These are phyloP conservation scores for Euzophera pinguis DNA, from an alignment of 2,888 invertebrate species.

Conservation along the genomic window DNA sequence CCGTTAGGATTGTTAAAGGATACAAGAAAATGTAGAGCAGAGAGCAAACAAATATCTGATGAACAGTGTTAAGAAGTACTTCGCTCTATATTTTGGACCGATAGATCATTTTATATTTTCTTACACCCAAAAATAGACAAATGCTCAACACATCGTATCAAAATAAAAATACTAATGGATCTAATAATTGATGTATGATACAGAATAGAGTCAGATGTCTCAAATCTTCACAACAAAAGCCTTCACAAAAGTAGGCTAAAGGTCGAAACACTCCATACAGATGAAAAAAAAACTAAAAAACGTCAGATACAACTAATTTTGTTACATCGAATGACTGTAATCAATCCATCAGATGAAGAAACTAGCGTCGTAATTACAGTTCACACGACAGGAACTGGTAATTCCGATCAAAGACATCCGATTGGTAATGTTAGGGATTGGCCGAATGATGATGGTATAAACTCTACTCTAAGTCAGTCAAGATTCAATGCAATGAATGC, in stretches of 20 bases:
- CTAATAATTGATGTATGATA: too few relatives aligned
- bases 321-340: neutral
- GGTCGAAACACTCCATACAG: neutral
- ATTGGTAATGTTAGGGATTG: neutral
- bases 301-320: neutral
- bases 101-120: too few relatives aligned
- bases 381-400: neutral
- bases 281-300: neutral
- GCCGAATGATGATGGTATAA: neutral
- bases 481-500: too few relatives aligned
- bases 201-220: neutral
- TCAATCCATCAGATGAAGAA: conserved; percentile 7
- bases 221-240: neutral
- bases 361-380: neutral
- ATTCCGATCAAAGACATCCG: neutral
- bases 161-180: too few relatives aligned
- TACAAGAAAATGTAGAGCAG: too few relatives aligned
- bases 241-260: neutral
- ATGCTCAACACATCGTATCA: too few relatives aligned
- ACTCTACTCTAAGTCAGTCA: too few relatives aligned
- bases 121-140: too few relatives aligned
- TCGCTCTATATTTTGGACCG: too few relatives aligned
- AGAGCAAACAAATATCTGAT: too few relatives aligned
- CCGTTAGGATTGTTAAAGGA: too few relatives aligned
- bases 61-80: too few relatives aligned